Evolutionary conservation across 64 coral and sea anemone genomes (phyloP).

Genomic region (Exaiptasia diaphana): DNA sequence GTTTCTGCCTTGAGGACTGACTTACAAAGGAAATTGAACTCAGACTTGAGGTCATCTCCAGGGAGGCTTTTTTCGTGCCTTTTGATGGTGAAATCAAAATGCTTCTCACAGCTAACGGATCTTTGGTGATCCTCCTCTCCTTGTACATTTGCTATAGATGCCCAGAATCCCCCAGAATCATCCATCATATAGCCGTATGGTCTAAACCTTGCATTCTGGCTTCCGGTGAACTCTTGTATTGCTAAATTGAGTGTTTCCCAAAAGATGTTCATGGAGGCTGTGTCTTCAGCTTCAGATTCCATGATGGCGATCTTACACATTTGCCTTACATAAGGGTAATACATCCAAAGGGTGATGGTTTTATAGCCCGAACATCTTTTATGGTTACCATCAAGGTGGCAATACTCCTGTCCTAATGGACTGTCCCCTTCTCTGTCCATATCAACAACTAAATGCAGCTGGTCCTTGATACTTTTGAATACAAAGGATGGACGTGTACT

Average conservation of each 20-base stretch:
- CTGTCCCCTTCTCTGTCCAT: slow-evolving; percentile 58
- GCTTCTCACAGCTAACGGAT: slow-evolving; percentile 62
- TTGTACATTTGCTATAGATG: slow-evolving; percentile 44
- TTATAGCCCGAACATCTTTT: slow-evolving; percentile 60
- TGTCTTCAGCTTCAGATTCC: slow-evolving; percentile 51
- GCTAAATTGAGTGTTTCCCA: slow-evolving; percentile 61
- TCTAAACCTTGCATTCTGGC: slow-evolving; percentile 20
- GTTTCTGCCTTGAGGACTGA: slow-evolving; percentile 37
- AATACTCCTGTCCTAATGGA: slow-evolving; percentile 47
- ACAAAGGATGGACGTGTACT: slow-evolving; percentile 42
- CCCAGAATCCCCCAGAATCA: slow-evolving; percentile 57
- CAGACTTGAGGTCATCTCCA: slow-evolving; percentile 30
- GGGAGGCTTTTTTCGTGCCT: slow-evolving; percentile 35
- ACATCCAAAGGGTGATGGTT: slow-evolving; percentile 66
- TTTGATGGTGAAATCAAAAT: slow-evolving; percentile 49
- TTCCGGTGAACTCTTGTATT: slow-evolving; percentile 17
- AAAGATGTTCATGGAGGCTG: slow-evolving; percentile 49
- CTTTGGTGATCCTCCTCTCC: slow-evolving; percentile 52
- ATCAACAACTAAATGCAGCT: slow-evolving; percentile 57
- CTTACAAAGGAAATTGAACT: slow-evolving; percentile 48
- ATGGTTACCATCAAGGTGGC: slow-evolving; percentile 66
- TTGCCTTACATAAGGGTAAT: slow-evolving; percentile 40
- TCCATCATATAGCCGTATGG: slow-evolving; percentile 64
- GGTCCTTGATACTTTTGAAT: slow-evolving; percentile 49
- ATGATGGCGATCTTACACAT: slow-evolving; percentile 64